Evolutionary conservation across 1,140 invertebrate species (phyloP).

Genomic region (Acarapis woodi): DNA sequence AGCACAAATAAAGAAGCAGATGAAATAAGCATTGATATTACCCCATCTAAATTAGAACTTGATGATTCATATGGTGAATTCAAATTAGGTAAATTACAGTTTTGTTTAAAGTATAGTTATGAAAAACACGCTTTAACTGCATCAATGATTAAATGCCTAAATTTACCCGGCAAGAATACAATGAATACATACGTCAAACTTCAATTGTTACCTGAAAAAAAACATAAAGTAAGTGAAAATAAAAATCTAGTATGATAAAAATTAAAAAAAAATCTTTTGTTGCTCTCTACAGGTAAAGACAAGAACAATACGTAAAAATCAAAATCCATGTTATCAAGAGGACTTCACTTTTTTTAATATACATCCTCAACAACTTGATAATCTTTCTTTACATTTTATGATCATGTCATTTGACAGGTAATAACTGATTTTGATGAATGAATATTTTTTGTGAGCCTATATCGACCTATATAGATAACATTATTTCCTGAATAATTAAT

Average conservation of each 20-base stretch:
- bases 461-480: too few species aligned
- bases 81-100: conserved; percentile 51
- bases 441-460: too few species aligned
- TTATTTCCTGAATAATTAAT: too few species aligned
- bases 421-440: too few species aligned
- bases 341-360: conserved; percentile 89
- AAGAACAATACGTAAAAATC: conserved; percentile 60
- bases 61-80: neutral
- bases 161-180: conserved; percentile 40
- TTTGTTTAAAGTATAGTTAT: conserved; percentile 52
- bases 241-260: neutral
- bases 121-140: conserved; percentile 69
- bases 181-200: conserved; percentile 65
- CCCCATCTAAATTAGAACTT: too few species aligned
- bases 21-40: neutral
- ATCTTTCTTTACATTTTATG: conserved; percentile 68
- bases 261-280: too few species aligned
- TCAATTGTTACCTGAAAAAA: conserved; percentile 69
- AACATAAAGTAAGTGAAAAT: conserved; percentile 50
- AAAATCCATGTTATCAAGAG: conserved; percentile 76
- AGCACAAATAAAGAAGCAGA: neutral
- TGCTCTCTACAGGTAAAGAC: conserved; percentile 31
- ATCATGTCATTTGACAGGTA: conserved; percentile 84
- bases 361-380: conserved; percentile 44
- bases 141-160: conserved; percentile 55